Conservation (phyloP, 2,797 vertebrate genomes). For the Sebastes trivittatus region DNA sequence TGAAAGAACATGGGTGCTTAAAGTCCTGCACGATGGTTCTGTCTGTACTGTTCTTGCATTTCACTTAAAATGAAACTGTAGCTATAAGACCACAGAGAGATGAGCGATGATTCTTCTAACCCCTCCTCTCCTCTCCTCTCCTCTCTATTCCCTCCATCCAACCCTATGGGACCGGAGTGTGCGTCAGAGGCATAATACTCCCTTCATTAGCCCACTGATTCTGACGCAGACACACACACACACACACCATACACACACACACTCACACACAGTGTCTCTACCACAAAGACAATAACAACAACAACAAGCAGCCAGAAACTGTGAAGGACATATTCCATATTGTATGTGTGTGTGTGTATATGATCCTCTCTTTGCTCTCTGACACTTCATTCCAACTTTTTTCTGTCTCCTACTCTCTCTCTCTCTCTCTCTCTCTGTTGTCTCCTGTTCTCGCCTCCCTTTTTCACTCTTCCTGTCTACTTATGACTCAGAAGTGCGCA, state of each 20-base stretch:
- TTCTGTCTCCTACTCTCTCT: background rate
- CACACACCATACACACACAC: slow-evolving; percentile 18
- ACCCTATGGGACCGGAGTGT: slow-evolving; percentile 66
- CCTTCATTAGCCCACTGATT: slow-evolving; percentile 70
- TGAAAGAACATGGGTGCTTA: background rate
- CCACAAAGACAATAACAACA: slow-evolving; percentile 34
- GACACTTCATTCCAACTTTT: slow-evolving; percentile 25
- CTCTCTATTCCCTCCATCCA: slow-evolving; percentile 47
- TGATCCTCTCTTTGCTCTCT: slow-evolving; percentile 24
- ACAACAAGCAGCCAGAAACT: slow-evolving; percentile 33
- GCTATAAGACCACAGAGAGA: slow-evolving; percentile 18
- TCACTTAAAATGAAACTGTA: slow-evolving; percentile 29
- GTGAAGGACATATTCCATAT: slow-evolving; percentile 43
- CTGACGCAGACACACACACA: slow-evolving; percentile 48
- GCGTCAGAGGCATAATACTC: slow-evolving; percentile 73
- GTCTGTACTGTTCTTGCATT: background rate
- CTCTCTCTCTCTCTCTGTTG: background rate
- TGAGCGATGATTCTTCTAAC: slow-evolving; percentile 5
- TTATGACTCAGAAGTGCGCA: slow-evolving; percentile 73
- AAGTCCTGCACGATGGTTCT: background rate
- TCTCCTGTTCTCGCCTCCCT: background rate
- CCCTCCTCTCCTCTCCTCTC: slow-evolving; percentile 33
- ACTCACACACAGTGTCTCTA: slow-evolving; percentile 23
- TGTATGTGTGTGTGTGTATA: slow-evolving; percentile 1
- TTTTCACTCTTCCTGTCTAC: slow-evolving; percentile 43